phyloP scores from a whole-genome alignment of 2,113 vertebrate genomes.

The Tetrax tetrax region DNA sequence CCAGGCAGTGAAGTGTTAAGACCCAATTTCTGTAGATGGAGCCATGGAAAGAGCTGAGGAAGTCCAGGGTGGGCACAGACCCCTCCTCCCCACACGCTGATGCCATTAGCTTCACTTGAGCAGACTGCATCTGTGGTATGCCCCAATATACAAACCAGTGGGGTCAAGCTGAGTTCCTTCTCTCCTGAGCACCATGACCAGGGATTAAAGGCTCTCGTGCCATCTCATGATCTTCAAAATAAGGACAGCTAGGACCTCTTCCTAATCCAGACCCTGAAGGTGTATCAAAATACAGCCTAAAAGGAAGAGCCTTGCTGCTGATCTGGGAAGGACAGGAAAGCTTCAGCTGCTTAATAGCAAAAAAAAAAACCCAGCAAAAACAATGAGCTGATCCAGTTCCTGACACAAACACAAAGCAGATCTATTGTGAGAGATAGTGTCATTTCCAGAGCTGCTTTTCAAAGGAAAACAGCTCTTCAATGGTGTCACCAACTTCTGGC shows the following conservation, averaged over 20 bases:
- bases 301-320: not conserved
- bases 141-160: fast-evolving
- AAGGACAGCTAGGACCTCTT: not conserved
- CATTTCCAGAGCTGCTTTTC: not conserved
- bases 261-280: not conserved
- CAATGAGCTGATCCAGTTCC: not conserved
- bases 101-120: not conserved
- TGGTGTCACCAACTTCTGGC: not conserved
- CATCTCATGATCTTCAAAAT: not conserved
- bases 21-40: not conserved
- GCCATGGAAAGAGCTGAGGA: not conserved
- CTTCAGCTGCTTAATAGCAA: not conserved
- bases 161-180: not conserved
- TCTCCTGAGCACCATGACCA: not conserved
- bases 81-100: not conserved
- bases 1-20: not conserved
- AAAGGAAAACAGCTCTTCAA: not conserved
- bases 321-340: not conserved
- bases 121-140: fast-evolving
- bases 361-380: not conserved
- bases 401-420: not conserved
- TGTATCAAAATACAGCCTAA: not conserved
- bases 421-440: not conserved
- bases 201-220: not conserved
- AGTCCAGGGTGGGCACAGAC: not conserved